A percentile compares a stretch with the other conserved stretches of the same genome.
These are phyloP conservation scores for Spisula solida DNA, from an alignment of 2,888 invertebrate genomes.

Conservation along the genomic window DNA sequence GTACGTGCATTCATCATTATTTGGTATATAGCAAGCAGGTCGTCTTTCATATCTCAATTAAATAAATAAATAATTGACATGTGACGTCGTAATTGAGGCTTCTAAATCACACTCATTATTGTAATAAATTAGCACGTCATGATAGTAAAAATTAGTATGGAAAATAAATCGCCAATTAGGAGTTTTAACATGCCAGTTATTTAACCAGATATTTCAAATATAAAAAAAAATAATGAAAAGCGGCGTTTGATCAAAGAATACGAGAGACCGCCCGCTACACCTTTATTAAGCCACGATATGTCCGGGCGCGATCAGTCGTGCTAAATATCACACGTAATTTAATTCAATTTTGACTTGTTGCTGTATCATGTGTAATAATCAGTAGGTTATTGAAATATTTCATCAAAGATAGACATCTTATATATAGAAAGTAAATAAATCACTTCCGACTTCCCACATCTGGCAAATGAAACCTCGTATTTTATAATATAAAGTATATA, in stretches of 20 bases:
- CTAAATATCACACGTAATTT: not conserved
- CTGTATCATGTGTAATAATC: not conserved
- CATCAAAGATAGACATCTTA: slow-evolving; percentile 2
- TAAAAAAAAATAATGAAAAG: not conserved
- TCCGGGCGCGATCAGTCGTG: not conserved
- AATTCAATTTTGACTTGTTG: not conserved
- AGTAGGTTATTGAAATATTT: not conserved
- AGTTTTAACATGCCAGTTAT: not conserved
- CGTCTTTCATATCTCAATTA: not conserved
- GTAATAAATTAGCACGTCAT: not conserved
- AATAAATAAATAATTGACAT: not conserved
- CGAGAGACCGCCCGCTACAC: no score
- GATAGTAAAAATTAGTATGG: not conserved
- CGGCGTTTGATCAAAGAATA: not conserved
- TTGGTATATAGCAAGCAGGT: not conserved
- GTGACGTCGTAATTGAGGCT: not conserved
- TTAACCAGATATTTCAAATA: not conserved
- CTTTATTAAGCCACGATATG: not conserved
- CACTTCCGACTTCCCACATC: not conserved
- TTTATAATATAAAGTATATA: not conserved
- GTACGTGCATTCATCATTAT: not conserved
- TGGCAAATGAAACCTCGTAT: not conserved
- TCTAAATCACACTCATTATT: not conserved
- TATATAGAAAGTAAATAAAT: not conserved
- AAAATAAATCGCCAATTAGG: not conserved